Percentiles rank a stretch among this genome's conserved stretches.
These are phyloP conservation scores for Cryptocephalus primarius DNA, from an alignment of 2,888 invertebrate genomes.

Conservation along the genomic window DNA sequence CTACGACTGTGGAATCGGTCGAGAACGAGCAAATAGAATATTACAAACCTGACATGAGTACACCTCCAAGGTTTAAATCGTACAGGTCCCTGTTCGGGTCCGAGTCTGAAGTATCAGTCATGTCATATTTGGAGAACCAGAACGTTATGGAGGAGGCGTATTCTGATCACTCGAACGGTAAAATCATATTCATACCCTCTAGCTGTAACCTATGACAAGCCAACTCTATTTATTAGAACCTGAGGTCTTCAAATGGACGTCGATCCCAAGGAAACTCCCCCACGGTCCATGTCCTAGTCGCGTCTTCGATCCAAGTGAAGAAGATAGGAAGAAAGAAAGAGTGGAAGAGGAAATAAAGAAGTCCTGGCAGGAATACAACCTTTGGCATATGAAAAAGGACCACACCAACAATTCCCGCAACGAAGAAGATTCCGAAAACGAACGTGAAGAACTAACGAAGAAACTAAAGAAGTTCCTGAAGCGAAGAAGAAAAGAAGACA, in stretches of 20 bases:
- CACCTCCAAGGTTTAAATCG: constrained; percentile 17
- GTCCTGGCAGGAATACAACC: no score
- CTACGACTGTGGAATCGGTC: not conserved
- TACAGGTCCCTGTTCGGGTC: not conserved
- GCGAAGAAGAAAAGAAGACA: constrained; percentile 7
- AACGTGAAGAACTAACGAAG: not conserved
- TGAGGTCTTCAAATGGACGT: constrained; percentile 2
- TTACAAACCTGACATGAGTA: constrained; percentile 15
- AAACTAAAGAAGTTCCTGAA: not conserved
- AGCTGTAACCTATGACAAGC: not conserved
- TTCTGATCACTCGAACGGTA: not conserved
- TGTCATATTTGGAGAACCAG: no score
- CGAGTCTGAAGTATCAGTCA: no score
- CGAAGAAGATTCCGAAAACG: not conserved
- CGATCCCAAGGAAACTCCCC: not conserved
- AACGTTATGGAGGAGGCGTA: no score
- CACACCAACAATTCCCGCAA: no score
- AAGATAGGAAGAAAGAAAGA: no score
- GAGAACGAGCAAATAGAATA: constrained; percentile 11
- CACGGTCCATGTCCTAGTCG: constrained; percentile 6
- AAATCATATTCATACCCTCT: not conserved
- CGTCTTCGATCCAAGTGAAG: not conserved
- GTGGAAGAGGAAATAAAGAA: no score
- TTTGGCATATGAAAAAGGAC: no score
- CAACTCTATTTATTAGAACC: no score